Base-by-base conservation (phyloP, 2,797 vertebrate species). In the Enteromius afrohamiltoni region DNA sequence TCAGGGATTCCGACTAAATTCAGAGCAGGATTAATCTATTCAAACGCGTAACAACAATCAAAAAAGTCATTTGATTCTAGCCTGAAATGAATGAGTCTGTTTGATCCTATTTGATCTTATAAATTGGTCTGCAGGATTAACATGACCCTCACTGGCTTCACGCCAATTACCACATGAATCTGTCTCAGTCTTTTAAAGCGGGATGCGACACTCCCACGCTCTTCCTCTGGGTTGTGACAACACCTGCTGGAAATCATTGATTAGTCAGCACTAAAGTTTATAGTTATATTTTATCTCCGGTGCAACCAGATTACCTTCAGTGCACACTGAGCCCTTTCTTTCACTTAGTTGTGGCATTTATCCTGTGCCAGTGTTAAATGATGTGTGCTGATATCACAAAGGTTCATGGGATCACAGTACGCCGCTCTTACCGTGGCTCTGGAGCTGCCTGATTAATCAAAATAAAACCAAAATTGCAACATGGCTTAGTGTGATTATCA, bases 171-270 rank as follows among this genome's bases (percentile, higher is more conserved):
- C 64, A 69, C 82, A 37, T 73, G 67, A 80, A 83, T 80, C 4
- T 19, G 2, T 65, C 3, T 71, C 14, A 16, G 60, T 64, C n/a
- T 55, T 70, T 81, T 49, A 62, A 49, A 73, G 53, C 3, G 17
- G 13, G 40, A 42, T 55, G 8, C 0, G 16, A 53, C 65, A 53
- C 78, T 70, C 34, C 51, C 45, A 53, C 45, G 2, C 26, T 67
- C 60, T 78, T 84, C 77, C 34, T 86, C 31, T 49, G 42, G 53
- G 60, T 51, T 83, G 21, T 55, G 51, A 80, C 78, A 80, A 67
- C 62, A 23, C 42, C 4, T 68, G 47, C 64, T 73, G 53, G 26
- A 81, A 62, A 81, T 34, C 40, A 81, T 49, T 49, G 34, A 47
- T 67, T 60, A 79, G 3, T 53, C 62, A 17, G 19, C 55, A 31